Evolutionary conservation across 2,113 vertebrate species (phyloP).

Genomic region (Sinosuthora webbiana): DNA sequence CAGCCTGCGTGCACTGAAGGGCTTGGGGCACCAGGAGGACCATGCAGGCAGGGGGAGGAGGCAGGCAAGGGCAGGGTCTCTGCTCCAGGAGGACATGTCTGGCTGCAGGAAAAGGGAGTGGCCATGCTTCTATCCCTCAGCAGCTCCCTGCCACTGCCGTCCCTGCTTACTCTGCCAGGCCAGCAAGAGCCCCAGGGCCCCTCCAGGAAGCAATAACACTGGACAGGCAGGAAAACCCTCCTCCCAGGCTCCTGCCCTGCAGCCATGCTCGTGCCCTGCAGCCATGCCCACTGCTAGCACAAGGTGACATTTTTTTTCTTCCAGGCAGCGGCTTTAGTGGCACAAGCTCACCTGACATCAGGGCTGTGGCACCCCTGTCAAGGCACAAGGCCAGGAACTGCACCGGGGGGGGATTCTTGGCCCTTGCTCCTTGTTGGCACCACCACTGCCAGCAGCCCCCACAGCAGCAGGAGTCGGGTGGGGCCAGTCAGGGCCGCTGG

Average conservation of each 20-base stretch:
- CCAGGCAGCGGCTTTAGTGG: neutral
- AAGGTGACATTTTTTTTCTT: neutral
- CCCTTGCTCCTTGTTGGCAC: neutral
- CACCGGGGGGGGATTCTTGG: neutral
- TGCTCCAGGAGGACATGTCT: neutral
- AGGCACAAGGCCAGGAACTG: neutral
- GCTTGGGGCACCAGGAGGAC: neutral
- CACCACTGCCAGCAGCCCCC: neutral
- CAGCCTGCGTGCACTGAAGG: neutral
- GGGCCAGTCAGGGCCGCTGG: neutral
- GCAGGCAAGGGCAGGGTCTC: neutral
- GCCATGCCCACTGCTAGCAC: neutral
- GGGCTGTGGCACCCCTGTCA: neutral
- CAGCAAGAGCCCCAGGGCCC: neutral
- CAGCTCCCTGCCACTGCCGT: neutral
- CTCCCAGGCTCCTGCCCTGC: neutral
- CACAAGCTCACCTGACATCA: neutral
- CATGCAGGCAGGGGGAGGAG: neutral
- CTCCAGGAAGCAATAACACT: conserved; percentile 51
- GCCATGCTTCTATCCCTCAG: neutral
- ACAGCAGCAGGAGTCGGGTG: neutral
- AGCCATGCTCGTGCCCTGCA: neutral
- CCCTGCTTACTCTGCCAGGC: neutral
- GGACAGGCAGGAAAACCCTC: neutral
- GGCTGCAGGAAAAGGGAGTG: neutral